Conservation (phyloP, 2,797 vertebrate genomes). For the Phataginus tetradactyla region DNA sequence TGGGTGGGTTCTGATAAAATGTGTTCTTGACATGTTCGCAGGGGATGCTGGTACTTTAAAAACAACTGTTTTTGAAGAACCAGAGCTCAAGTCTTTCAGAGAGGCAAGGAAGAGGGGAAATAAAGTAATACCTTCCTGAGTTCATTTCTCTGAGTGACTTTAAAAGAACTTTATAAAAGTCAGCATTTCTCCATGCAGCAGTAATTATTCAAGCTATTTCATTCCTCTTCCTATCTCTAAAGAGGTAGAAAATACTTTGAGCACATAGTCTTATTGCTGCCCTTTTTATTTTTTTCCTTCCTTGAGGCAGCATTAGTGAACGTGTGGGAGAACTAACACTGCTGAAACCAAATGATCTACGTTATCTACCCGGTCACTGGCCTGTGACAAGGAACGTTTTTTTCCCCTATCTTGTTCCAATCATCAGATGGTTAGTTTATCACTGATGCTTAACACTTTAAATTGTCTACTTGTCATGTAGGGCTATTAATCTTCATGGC, state of each 20-base stretch:
- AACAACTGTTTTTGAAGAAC: background rate
- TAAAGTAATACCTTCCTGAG: background rate
- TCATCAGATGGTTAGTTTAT: slow-evolving; percentile 64
- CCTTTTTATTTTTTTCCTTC: background rate
- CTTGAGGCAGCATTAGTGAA: background rate
- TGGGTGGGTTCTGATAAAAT: background rate
- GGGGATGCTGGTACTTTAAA: background rate
- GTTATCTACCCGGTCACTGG: background rate
- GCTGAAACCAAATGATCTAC: background rate
- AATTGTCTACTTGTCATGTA: slow-evolving; percentile 59
- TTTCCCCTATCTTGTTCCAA: background rate
- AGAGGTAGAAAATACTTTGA: slow-evolving; percentile 2
- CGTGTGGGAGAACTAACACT: background rate
- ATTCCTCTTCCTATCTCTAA: background rate
- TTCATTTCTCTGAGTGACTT: background rate
- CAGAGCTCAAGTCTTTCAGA: background rate
- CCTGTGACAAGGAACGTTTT: slow-evolving; percentile 55
- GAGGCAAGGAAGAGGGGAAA: background rate
- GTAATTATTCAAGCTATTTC: background rate
- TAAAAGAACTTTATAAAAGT: background rate
- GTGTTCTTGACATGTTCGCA: background rate
- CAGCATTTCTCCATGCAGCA: background rate
- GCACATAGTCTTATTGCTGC: background rate
- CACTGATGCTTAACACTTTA: background rate
- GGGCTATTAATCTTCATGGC: slow-evolving; percentile 57